These are phyloP conservation scores for Myoxocephalus aenaeus DNA, from an alignment of 2,797 vertebrate genomes.

Conservation along the genomic window DNA sequence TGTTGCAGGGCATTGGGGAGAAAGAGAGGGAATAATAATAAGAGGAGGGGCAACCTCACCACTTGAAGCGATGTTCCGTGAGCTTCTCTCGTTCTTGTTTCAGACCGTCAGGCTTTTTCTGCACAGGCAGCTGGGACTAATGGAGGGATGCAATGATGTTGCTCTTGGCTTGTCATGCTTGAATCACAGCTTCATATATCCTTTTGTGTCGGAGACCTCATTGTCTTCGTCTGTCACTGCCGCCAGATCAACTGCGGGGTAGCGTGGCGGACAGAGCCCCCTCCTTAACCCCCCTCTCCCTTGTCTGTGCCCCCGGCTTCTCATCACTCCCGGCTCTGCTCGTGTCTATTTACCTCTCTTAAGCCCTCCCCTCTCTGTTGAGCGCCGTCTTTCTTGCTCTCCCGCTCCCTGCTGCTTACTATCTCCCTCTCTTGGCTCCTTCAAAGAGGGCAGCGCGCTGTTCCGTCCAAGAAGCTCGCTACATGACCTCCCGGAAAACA, in stretches of 20 bases:
- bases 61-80: slow-evolving; percentile 70
- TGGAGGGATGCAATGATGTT: slow-evolving; percentile 74
- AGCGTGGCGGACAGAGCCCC: slow-evolving; percentile 72
- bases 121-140: slow-evolving; percentile 70
- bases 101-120: slow-evolving; percentile 60
- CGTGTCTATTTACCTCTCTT: slow-evolving; percentile 77
- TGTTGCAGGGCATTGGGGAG: slow-evolving; percentile 65
- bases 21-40: slow-evolving; percentile 60
- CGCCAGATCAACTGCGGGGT: slow-evolving; percentile 74
- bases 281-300: slow-evolving; percentile 71
- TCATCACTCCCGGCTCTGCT: slow-evolving; percentile 67
- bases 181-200: slow-evolving; percentile 73
- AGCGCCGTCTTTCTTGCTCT: slow-evolving; percentile 69
- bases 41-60: slow-evolving; percentile 56
- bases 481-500: slow-evolving; percentile 88
- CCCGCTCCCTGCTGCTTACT: slow-evolving; percentile 65
- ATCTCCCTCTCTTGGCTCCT: slow-evolving; percentile 76
- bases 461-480: slow-evolving; percentile 83
- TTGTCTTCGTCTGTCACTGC: slow-evolving; percentile 73
- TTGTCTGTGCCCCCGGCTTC: slow-evolving; percentile 65
- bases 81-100: slow-evolving; percentile 68
- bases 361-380: slow-evolving; percentile 71
- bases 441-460: slow-evolving; percentile 81
- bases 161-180: slow-evolving; percentile 76
- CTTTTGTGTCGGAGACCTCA: slow-evolving; percentile 78